These are phyloP conservation scores for Pycnomerus fuliginosus DNA, from an alignment of 2,888 invertebrate genomes.

Conservation along the genomic window DNA sequence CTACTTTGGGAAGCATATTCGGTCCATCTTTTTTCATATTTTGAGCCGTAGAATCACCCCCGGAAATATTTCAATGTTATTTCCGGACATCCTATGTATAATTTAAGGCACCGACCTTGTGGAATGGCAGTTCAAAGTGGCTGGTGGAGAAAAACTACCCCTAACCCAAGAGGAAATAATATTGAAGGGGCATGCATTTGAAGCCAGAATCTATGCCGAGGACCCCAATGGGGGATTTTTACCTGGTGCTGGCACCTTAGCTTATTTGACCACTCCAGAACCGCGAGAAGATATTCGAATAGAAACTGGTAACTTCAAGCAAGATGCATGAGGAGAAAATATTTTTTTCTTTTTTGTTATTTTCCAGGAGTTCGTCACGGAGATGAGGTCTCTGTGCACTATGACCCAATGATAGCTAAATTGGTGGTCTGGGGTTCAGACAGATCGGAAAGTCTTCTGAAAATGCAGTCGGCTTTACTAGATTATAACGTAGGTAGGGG, in stretches of 20 bases:
- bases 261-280: constrained; percentile 72
- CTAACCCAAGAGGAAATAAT: constrained; percentile 75
- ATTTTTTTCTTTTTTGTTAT: constrained; percentile 9
- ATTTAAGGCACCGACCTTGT: constrained; percentile 81
- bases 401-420: constrained; percentile 99
- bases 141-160: constrained; percentile 85
- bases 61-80: too few species aligned
- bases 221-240: constrained; percentile 81
- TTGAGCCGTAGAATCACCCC: too few species aligned
- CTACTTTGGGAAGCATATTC: too few species aligned
- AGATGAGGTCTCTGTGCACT: constrained; percentile 96
- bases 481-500: constrained; percentile 76
- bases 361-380: constrained; percentile 72
- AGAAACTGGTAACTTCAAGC: constrained; percentile 64
- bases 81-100: too few species aligned
- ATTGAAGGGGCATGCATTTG: constrained; percentile 87
- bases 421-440: constrained; percentile 93
- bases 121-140: constrained; percentile 94
- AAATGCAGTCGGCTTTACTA: constrained; percentile 70
- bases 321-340: not conserved
- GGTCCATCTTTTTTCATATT: too few species aligned
- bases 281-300: constrained; percentile 70
- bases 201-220: constrained; percentile 96
- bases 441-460: constrained; percentile 76
- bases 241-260: constrained; percentile 88